Evolutionary conservation across 2,113 vertebrate species (phyloP), one percentile per base, ranked within the genome.

Genomic region (Erythrocercus mccallii): DNA sequence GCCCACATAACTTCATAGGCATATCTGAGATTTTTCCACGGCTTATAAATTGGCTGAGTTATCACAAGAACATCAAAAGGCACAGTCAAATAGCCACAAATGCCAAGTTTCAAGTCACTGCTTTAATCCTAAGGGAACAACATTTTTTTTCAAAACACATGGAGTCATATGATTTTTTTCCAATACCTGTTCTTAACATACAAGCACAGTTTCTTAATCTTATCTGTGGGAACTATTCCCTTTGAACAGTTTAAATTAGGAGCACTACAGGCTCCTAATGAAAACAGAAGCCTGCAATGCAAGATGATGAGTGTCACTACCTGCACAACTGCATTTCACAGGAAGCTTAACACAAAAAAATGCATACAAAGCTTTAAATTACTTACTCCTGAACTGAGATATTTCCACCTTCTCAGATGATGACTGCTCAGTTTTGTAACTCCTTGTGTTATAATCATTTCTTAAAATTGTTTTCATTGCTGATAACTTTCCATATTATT

Each of bases 11-110:
- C 96, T 95, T 90, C 95, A 83, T 62, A 94, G 58, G 44, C 95
- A 95, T 96, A 92, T 92, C 79, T 93, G 92, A 96, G 64, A 96
- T 96, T 92, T 94, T 96, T 92, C 74, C 13, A 6, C 56, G 81
- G 87, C 74, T 96, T 95, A 92, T 42, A 84, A 95, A 94, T 65
- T 42, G 91, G 54, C 57, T 65, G 81, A 91, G 91, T 92, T 95
- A 93, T 88, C 92, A 95, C 33, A 95, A 85, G 62, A 91, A 93
- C 85, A 96, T 92, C 92, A 97, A 90, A 95, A 95, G 78, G 35
- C 73, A 92, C 40, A 85, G 45, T 69, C 27, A 56, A 81, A 87
- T 16, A 70, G 80, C 48, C 53, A 72, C 37, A 89, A 81, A 91
- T 70, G 58, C 71, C 87, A 93, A 81, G 54, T 94, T 95, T 92